Evolutionary conservation across 2,797 vertebrate genomes (phyloP), one percentile per base, ranked within the genome.

Genomic region (Hypotaenidia okinawae): DNA sequence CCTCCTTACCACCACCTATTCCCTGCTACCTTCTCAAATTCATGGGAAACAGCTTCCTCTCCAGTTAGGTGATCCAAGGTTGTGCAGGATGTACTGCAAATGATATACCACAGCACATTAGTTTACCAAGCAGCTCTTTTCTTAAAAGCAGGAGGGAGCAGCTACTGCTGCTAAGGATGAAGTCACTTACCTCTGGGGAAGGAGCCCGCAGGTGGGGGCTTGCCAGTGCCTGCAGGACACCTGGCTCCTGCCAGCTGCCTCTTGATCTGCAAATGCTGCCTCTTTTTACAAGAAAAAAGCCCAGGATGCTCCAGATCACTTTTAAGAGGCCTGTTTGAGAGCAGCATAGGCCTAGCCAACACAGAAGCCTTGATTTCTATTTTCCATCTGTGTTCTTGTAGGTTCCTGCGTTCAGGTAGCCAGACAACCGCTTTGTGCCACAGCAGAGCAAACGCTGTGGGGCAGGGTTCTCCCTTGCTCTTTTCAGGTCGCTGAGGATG

Each of bases 401-500:
- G 47, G 47, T 62, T 72, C 64, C 35, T 2, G 1, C 1, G 0
- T 76, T 45, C 45, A 41, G 49, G 59, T 54, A 52, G n/a, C 25
- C 23, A 30, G 6, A 10, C 10, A 4, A 8, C 43, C 2, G 45
- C 6, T 0, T 61, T 3, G 2, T 28, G 22, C 49, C 23, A 9
- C 43, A 32, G n/a, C 37, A 59, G 67, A 78, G 45, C 61, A 66
- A 18, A 5, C 7, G 15, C 6, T 9, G 63, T 49, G 33, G 49
- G 18, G 43, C 16, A 17, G 39, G 64, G 32, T 35, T 63, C 74
- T 84, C 37, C 61, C 12, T 18, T 41, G 32, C 30, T 35, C 55
- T 33, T 67, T 27, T 18, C 1, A 2, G 68, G 22, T 63, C 21
- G 6, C 2, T 33, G 76, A 62, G 54, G 39, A 49, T 17, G 27